These are phyloP conservation scores for Acanthopagrus latus DNA, from an alignment of 2,797 vertebrate genomes.

Conservation along the genomic window DNA sequence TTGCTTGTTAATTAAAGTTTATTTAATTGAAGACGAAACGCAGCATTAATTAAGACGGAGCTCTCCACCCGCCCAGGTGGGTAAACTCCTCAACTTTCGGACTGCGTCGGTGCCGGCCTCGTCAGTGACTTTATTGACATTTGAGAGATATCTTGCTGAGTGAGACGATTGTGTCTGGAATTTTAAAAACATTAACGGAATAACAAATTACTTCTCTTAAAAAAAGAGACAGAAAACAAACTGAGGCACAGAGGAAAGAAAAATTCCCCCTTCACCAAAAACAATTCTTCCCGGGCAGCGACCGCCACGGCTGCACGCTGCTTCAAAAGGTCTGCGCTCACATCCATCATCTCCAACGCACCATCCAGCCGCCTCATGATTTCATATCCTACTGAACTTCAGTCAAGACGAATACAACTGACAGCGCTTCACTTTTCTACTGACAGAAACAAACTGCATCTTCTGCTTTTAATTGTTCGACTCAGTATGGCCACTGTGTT, in stretches of 20 bases:
- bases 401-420: slow-evolving; percentile 39
- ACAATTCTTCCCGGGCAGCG: slow-evolving; percentile 44
- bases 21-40: slow-evolving; percentile 97
- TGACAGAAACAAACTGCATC: slow-evolving; percentile 49
- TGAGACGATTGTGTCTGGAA: slow-evolving; percentile 51
- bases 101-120: slow-evolving; percentile 62
- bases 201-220: slow-evolving; percentile 56
- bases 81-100: slow-evolving; percentile 59
- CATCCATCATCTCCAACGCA: slow-evolving; percentile 58
- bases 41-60: slow-evolving; percentile 95
- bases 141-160: slow-evolving; percentile 47
- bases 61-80: slow-evolving; percentile 82
- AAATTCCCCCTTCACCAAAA: slow-evolving; percentile 28
- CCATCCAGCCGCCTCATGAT: slow-evolving; percentile 33
- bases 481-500: slow-evolving; percentile 29
- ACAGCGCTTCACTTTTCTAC: slow-evolving; percentile 16
- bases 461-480: slow-evolving; percentile 62
- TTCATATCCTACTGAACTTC: slow-evolving; percentile 52
- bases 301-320: slow-evolving; percentile 45
- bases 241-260: slow-evolving; percentile 13
- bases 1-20: slow-evolving; percentile 99
- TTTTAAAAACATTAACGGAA: slow-evolving; percentile 43
- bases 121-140: slow-evolving; percentile 58
- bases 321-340: slow-evolving; percentile 41
- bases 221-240: slow-evolving; percentile 30